Base-by-base conservation (phyloP, 1,140 invertebrate species). In the Drosophila teissieri region DNA sequence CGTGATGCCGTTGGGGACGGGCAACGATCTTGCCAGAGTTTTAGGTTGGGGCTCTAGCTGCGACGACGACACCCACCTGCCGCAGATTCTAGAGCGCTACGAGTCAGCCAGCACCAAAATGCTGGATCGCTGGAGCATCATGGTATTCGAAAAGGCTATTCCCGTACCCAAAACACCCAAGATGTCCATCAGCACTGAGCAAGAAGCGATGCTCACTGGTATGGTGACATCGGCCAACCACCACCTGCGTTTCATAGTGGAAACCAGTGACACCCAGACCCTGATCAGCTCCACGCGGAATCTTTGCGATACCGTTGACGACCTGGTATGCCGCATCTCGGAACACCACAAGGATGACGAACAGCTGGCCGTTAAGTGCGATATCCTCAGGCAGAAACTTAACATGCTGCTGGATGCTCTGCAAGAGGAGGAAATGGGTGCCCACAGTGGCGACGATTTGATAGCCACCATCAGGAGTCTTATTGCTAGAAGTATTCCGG, bases 31-130 rank as follows among this genome's bases (percentile, higher is more conserved):
- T 63, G 97, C 98, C 0, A 93, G 98, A 17, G 98, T 99, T 0
- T 93, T 99, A 8, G 98, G 98, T n/a, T 99, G 98, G 98, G 98
- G 98, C 17, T 95, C 97, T 10, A 97, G 97, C 1, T 99, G 98
- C 92, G 98, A 99, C 89, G 97, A 98, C 90, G 98, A 99, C 79
- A 96, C 98, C 6, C 97, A 98, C 93, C 93, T 99, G 44, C 96
- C 97, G 14, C 96, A 98, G 80, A 94, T 99, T 31, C 93, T 99
- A 7, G 98, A 99, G 88, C 96, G 97, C 67, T 98, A 99, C 90
- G 98, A 99, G 93, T 96, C 97, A 78, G 97, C 98, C 8, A 96
- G 97, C 73, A 98, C 97, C 42, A 99, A 98, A 93, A 98, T 99
- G 96, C 93, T 99, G 31, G 98, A 99, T 93, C 95, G 97, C 73